Evolutionary conservation across 92 coral and sea anemone species (phyloP), one percentile per base, ranked within the genome.

Genomic region (Siderastrea siderea): DNA sequence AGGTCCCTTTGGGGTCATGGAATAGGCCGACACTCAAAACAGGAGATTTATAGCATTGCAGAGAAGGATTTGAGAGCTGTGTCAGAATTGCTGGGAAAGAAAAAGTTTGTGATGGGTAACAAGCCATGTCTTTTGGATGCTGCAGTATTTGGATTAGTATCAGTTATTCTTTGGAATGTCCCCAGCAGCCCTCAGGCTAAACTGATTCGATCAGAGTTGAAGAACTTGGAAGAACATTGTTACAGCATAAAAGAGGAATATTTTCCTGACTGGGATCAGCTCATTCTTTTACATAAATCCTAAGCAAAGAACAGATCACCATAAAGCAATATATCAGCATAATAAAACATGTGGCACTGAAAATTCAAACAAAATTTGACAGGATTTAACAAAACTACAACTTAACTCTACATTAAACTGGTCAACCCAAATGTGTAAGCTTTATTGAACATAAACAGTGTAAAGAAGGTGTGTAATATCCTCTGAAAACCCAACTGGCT

Each of bases 201-300:
- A 16, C 71, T 92, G 55, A 94, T 94, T 10, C 59, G 84, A 62
- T 68, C 91, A 5, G 73, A 94, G 68, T 89, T 94, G 59, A 74
- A 62, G 83, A 94, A 94, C 85, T 84, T 94, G 77, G 92, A 74
- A 57, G 79, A 71, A 11, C 98, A 92, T 84, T 85, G 95, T 13
- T 67, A 90, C 9, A 57, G 91, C 75, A 93, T 94, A 67, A 94
- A 79, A 80, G 93, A 93, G 63, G 74, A 72, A 45, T 94, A 58
- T 62, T 94, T 82, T 66, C 98, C 98, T 53, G 98, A 94, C 78
- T 94, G 98, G 98, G 95, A 94, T 83, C 89, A 94, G 45, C 59
- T 94, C 3, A 87, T 84, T 58, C 88, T 57, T 71, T 81, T 68
- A 82, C 75, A 54, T 66, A 86, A 71, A 86, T 54, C 49, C 54